Conservation (phyloP, 2,113 vertebrate species). For the Monopterus albus region DNA sequence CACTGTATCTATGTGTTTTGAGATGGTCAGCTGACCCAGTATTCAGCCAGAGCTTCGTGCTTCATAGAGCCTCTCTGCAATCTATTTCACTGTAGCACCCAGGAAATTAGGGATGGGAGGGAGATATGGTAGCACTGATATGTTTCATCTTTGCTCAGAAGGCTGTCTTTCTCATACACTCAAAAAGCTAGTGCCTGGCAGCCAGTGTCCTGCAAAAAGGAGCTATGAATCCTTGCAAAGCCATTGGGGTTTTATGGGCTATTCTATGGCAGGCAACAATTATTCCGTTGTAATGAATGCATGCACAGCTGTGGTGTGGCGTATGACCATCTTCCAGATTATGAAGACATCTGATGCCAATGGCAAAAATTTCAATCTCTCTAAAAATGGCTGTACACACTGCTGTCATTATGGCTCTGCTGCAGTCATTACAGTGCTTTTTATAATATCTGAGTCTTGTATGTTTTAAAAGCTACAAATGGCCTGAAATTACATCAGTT, state of each 20-base stretch:
- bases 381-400: conserved; percentile 11
- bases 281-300: conserved; percentile 58
- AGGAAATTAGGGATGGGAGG: conserved; percentile 60
- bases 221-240: conserved; percentile 28
- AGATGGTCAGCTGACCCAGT: conserved; percentile 69
- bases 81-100: conserved; percentile 58
- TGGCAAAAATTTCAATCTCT: conserved; percentile 53
- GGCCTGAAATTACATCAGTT: conserved; percentile 40
- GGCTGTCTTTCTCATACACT: conserved; percentile 51
- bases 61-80: conserved; percentile 60
- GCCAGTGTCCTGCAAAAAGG: conserved; percentile 28
- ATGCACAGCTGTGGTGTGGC: conserved; percentile 28
- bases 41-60: conserved; percentile 66
- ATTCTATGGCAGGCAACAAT: conserved; percentile 53
- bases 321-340: conserved; percentile 37
- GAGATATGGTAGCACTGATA: conserved; percentile 47
- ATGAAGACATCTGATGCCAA: conserved; percentile 56
- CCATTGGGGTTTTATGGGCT: conserved; percentile 49
- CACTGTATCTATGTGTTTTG: conserved; percentile 53
- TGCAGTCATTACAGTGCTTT: conserved; percentile 19
- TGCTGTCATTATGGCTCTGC: conserved; percentile 15
- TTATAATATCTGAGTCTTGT: not conserved
- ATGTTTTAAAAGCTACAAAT: conserved; percentile 46
- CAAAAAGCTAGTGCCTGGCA: conserved; percentile 25
- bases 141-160: conserved; percentile 66